Percentiles rank a stretch among this genome's conserved stretches.
Conservation (phyloP, 2,113 vertebrate genomes). For the Lota lota region DNA sequence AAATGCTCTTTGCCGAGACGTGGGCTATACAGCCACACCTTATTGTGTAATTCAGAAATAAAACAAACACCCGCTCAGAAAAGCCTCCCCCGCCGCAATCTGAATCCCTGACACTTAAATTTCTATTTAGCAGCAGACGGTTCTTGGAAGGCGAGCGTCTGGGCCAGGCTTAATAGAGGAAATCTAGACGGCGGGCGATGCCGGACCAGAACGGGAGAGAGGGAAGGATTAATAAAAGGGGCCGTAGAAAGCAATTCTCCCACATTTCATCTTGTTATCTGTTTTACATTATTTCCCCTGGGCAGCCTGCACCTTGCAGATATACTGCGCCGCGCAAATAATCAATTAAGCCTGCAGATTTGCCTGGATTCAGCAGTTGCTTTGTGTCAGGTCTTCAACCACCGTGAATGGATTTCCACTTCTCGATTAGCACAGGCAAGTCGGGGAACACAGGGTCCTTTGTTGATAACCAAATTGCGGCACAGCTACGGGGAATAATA, state of each 20-base stretch:
- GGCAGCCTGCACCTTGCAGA: constrained; percentile 75
- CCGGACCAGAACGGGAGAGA: constrained; percentile 24
- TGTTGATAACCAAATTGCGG: constrained; percentile 58
- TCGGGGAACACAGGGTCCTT: constrained; percentile 42
- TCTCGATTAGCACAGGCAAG: constrained; percentile 52
- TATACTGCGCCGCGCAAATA: constrained; percentile 75
- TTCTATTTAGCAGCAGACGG: constrained; percentile 65
- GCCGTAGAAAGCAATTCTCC: constrained; percentile 79
- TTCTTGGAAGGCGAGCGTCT: constrained; percentile 21
- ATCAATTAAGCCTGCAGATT: constrained; percentile 81
- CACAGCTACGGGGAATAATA: constrained; percentile 44
- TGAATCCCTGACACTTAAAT: constrained; percentile 46
- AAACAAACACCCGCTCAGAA: constrained; percentile 49
- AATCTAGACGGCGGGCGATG: constrained; percentile 51
- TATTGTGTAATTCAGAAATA: constrained; percentile 36
- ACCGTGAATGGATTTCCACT: constrained; percentile 66
- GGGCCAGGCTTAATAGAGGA: constrained; percentile 60
- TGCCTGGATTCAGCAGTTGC: constrained; percentile 66
- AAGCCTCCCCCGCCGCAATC: constrained; percentile 34
- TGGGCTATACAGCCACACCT: background rate
- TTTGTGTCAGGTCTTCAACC: constrained; percentile 64
- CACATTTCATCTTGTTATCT: constrained; percentile 83
- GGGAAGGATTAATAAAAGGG: constrained; percentile 78
- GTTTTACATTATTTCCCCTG: constrained; percentile 85
- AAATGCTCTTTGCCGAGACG: constrained; percentile 28